A percentile compares a stretch with the other conserved stretches of the same genome.
These are phyloP conservation scores for Anomalospiza imberbis DNA, from an alignment of 2,797 vertebrate species.

Conservation along the genomic window DNA sequence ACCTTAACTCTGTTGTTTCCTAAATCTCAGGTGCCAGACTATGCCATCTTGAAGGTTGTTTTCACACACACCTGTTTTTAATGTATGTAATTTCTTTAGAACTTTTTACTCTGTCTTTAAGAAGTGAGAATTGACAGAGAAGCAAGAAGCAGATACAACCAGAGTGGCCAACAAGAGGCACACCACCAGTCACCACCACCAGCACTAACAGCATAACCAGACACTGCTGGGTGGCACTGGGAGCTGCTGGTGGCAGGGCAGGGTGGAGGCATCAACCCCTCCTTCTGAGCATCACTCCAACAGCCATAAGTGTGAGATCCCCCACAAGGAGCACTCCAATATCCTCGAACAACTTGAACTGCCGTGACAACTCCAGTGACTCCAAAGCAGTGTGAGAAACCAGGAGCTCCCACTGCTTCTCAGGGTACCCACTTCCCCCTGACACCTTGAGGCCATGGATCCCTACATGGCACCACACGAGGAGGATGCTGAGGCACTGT, in stretches of 20 bases:
- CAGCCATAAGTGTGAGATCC: accelerated
- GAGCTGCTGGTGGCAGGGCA: not conserved
- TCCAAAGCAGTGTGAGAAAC: not conserved
- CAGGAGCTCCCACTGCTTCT: not conserved
- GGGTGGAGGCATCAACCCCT: not conserved
- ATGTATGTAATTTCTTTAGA: not conserved
- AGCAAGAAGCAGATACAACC: not conserved
- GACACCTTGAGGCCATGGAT: not conserved
- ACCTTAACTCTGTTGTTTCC: not conserved
- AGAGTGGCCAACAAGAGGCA: not conserved
- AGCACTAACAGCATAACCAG: not conserved
- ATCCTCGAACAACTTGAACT: not conserved
- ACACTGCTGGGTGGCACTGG: not conserved
- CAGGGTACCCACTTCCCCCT: not conserved
- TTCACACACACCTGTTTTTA: not conserved
- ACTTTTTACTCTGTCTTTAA: not conserved
- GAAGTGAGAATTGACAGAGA: not conserved
- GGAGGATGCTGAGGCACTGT: not conserved
- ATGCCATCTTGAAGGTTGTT: not conserved
- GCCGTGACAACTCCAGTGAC: not conserved
- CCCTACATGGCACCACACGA: accelerated
- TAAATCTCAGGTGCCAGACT: not conserved
- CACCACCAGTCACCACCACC: not conserved
- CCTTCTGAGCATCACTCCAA: not conserved
- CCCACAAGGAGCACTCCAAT: not conserved